These are phyloP conservation scores for Colinus virginianus DNA, from an alignment of 2,113 vertebrate species.

Conservation along the genomic window DNA sequence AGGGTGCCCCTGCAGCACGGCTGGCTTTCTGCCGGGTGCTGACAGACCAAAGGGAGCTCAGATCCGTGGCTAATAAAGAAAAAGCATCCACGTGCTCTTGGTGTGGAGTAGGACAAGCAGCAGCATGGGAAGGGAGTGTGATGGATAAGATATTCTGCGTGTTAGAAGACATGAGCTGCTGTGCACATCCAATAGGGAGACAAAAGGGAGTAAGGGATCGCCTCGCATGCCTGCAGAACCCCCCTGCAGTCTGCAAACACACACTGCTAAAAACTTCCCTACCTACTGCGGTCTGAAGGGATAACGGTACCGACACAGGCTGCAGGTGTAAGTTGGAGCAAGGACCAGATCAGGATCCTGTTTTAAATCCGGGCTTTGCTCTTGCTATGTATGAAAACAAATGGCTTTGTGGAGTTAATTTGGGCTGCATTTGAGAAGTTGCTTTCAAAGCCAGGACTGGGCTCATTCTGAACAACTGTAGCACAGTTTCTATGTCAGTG, in stretches of 20 bases:
- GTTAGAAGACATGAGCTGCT: background rate
- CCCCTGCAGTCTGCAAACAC: background rate
- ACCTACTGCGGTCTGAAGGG: background rate
- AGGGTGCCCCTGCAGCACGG: background rate
- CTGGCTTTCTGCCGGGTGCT: background rate
- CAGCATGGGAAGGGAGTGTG: background rate
- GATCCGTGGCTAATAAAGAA: background rate
- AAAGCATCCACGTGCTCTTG: background rate
- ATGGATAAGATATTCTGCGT: background rate
- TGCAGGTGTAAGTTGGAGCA: background rate
- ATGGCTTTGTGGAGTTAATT: background rate
- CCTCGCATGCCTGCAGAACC: rapidly evolving
- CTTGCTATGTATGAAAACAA: rapidly evolving
- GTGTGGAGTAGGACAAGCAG: background rate
- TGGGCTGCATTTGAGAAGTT: background rate
- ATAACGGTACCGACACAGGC: background rate
- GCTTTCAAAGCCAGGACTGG: background rate
- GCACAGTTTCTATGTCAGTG: background rate
- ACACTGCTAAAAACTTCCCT: background rate
- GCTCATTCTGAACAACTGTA: background rate
- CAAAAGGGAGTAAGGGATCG: background rate
- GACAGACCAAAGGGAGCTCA: rapidly evolving
- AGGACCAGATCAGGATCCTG: background rate
- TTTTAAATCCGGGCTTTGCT: background rate
- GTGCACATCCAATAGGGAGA: background rate